Conservation (phyloP, 2,888 invertebrate genomes). For the Odontothrips loti region DNA sequence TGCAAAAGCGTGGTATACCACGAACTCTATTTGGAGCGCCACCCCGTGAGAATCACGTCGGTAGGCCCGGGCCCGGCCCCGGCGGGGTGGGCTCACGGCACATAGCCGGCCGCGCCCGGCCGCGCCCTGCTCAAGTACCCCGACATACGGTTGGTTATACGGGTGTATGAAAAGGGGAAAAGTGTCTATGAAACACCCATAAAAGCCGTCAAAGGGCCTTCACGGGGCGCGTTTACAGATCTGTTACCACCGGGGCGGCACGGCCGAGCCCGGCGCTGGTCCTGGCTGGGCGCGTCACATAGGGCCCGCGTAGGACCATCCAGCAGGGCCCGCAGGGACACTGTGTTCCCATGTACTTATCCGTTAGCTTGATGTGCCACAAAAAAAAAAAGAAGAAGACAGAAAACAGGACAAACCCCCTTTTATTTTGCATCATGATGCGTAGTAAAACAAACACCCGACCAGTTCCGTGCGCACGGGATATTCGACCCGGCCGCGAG, state of each 20-base stretch:
- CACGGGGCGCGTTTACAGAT: conserved; percentile 1
- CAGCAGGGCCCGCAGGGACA: not conserved
- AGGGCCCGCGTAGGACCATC: not conserved
- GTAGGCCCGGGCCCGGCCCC: not conserved
- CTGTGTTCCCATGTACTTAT: not conserved
- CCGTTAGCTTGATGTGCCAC: not conserved
- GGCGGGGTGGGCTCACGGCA: not conserved
- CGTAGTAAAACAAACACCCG: not conserved
- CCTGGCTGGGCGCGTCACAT: no score
- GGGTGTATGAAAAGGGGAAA: conserved; percentile 14
- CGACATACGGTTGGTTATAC: not conserved
- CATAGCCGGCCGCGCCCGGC: not conserved
- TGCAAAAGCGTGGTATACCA: not conserved
- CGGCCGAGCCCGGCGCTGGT: not conserved
- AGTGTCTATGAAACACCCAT: conserved; percentile 18
- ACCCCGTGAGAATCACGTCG: not conserved
- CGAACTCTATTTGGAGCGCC: not conserved
- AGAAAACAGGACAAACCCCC: not conserved
- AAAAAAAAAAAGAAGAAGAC: not conserved
- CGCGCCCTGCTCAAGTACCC: not conserved
- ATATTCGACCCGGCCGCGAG: no score
- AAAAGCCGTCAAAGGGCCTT: conserved; percentile 19
- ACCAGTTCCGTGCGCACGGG: no score
- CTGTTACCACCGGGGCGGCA: not conserved
- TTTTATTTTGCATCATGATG: conserved; percentile 1